A percentile compares a stretch with the other conserved stretches of the same genome.
phyloP scores from a whole-genome alignment of 2,797 vertebrate genomes.

The Meriones psammophilus region DNA sequence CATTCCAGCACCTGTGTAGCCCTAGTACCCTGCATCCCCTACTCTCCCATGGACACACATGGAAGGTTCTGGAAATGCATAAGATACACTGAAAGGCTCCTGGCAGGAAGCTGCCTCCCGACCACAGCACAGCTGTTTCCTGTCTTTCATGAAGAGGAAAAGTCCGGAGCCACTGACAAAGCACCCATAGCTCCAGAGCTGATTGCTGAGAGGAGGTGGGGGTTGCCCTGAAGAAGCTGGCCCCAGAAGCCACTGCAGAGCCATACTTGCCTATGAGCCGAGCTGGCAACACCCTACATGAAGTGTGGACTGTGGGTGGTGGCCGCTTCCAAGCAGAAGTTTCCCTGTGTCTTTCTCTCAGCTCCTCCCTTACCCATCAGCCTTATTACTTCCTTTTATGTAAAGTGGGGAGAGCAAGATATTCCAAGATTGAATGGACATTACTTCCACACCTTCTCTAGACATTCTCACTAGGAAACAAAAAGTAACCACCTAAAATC shows the following conservation, averaged over 20 bases:
- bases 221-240: not conserved
- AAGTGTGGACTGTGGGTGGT: not conserved
- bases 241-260: not conserved
- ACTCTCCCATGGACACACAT: not conserved
- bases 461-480: not conserved
- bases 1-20: not conserved
- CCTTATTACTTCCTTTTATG: constrained; percentile 45
- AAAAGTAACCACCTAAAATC: not conserved
- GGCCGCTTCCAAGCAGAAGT: not conserved
- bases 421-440: not conserved
- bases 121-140: not conserved
- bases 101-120: not conserved
- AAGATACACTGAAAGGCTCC: not conserved
- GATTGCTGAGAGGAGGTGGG: not conserved
- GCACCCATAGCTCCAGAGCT: not conserved
- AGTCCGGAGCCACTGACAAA: not conserved
- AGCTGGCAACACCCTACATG: not conserved
- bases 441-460: not conserved
- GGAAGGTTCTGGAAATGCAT: not conserved
- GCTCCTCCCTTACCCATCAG: not conserved
- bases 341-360: not conserved
- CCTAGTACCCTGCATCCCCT: not conserved
- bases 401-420: not conserved
- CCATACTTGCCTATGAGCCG: too few relatives aligned
- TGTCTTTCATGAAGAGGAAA: not conserved